A percentile compares a stretch with the other conserved stretches of the same genome.
Conservation (phyloP, 1,140 invertebrate genomes). For the Leptinotarsa texana region DNA sequence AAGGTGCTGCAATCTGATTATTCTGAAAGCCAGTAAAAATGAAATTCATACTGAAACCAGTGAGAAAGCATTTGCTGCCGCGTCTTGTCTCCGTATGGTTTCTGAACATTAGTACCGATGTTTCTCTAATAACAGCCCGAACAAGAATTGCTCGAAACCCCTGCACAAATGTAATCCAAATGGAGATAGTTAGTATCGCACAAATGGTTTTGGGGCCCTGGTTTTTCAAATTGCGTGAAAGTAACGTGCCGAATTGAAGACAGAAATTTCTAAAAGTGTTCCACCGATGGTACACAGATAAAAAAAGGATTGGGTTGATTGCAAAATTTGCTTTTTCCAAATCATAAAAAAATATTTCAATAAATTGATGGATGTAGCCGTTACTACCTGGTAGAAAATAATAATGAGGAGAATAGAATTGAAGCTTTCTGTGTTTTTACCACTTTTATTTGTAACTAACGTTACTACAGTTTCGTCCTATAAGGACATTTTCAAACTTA, state of each 20-base stretch:
- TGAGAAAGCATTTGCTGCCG: not conserved
- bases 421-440: no score
- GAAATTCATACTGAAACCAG: not conserved
- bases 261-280: not conserved
- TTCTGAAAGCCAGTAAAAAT: not conserved
- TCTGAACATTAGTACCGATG: not conserved
- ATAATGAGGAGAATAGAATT: no score
- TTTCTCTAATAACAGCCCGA: not conserved
- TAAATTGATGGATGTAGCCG: no score
- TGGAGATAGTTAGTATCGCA: not conserved
- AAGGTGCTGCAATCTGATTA: not conserved
- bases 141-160: not conserved
- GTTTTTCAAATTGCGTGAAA: not conserved
- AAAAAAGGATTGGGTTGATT: not conserved
- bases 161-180: not conserved
- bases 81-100: not conserved
- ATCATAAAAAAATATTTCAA: not conserved
- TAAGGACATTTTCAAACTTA: no score
- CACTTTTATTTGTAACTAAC: no score
- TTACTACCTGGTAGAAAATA: no score
- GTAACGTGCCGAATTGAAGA: not conserved
- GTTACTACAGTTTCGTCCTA: no score
- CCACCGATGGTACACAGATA: not conserved
- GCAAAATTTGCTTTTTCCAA: not conserved
- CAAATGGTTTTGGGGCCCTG: not conserved